Percentiles rank a stretch among this genome's conserved stretches.
phyloP scores from a whole-genome alignment of 2,113 vertebrate genomes.

The Hippoglossus stenolepis region DNA sequence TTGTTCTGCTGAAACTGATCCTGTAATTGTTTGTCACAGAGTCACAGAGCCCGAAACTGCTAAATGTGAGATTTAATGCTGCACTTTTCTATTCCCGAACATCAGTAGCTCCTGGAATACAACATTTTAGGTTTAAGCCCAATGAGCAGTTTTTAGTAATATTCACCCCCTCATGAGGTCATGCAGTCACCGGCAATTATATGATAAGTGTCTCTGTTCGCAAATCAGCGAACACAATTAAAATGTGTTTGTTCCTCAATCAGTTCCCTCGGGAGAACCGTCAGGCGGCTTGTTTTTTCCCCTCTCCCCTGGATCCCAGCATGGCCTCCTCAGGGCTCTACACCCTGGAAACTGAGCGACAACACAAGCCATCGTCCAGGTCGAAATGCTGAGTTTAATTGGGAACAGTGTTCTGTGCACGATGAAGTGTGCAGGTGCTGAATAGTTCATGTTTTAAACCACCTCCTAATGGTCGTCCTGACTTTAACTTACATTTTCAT shows the following conservation, averaged over 20 bases:
- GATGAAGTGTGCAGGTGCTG: neutral
- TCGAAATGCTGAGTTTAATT: constrained; percentile 21
- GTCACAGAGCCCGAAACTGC: constrained; percentile 5
- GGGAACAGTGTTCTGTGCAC: neutral
- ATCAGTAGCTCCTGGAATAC: neutral
- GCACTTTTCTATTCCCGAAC: neutral
- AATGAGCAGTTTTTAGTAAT: neutral
- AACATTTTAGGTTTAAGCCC: neutral
- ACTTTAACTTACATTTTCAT: neutral
- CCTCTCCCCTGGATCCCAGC: constrained; percentile 58
- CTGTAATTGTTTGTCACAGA: constrained; percentile 48
- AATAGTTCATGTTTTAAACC: neutral
- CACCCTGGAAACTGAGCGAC: constrained; percentile 76
- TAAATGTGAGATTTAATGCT: constrained; percentile 19
- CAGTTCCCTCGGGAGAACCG: constrained; percentile 50
- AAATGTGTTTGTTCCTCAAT: constrained; percentile 81
- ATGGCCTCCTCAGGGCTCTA: constrained; percentile 60
- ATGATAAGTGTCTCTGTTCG: constrained; percentile 21
- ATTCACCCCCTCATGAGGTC: constrained; percentile 5
- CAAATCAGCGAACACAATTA: constrained; percentile 72
- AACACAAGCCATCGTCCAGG: constrained; percentile 57
- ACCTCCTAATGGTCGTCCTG: neutral
- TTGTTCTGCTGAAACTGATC: constrained; percentile 66
- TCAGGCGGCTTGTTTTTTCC: constrained; percentile 77
- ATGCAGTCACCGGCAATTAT: constrained; percentile 11